Percentiles rank a stretch among this genome's conserved stretches.
Evolutionary conservation across 1,140 invertebrate genomes (phyloP).

Genomic region (Heliconius himera): DNA sequence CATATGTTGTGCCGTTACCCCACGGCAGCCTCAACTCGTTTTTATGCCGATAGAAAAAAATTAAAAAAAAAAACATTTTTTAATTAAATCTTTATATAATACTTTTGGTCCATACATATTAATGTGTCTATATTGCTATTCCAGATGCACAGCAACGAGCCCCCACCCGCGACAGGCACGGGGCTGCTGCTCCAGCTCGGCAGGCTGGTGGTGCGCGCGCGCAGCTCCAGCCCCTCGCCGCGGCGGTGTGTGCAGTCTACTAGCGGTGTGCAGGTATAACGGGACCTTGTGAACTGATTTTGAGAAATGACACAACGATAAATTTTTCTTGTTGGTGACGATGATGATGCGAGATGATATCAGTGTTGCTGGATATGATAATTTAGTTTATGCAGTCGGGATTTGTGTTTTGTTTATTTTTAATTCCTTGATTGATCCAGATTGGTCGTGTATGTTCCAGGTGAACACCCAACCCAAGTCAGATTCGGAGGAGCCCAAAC

Average conservation of each 20-base stretch:
- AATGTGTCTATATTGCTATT: not conserved
- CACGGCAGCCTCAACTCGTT: too few relatives aligned
- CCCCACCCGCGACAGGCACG: slow-evolving; percentile 58
- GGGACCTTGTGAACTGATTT: too few relatives aligned
- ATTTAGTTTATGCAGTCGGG: too few relatives aligned
- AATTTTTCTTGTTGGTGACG: too few relatives aligned
- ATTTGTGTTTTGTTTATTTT: not conserved
- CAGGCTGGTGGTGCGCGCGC: slow-evolving; percentile 70
- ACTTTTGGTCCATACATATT: too few relatives aligned
- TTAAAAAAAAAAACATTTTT: too few relatives aligned
- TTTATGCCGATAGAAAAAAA: too few relatives aligned
- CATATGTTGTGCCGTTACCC: too few relatives aligned
- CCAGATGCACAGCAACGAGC: slow-evolving; percentile 79
- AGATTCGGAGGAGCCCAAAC: slow-evolving; percentile 49
- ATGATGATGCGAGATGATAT: too few relatives aligned
- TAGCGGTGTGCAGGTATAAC: slow-evolving; percentile 59
- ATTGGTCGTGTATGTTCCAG: slow-evolving; percentile 46
- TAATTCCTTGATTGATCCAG: not conserved
- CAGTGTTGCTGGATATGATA: too few relatives aligned
- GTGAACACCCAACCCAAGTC: slow-evolving; percentile 59
- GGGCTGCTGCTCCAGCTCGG: slow-evolving; percentile 72
- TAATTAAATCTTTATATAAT: too few relatives aligned
- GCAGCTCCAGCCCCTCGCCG: slow-evolving; percentile 56
- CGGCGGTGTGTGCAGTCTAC: slow-evolving; percentile 49
- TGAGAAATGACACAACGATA: too few relatives aligned